Conservation (phyloP, 2,113 vertebrate genomes). For the Austrofundulus limnaeus region DNA sequence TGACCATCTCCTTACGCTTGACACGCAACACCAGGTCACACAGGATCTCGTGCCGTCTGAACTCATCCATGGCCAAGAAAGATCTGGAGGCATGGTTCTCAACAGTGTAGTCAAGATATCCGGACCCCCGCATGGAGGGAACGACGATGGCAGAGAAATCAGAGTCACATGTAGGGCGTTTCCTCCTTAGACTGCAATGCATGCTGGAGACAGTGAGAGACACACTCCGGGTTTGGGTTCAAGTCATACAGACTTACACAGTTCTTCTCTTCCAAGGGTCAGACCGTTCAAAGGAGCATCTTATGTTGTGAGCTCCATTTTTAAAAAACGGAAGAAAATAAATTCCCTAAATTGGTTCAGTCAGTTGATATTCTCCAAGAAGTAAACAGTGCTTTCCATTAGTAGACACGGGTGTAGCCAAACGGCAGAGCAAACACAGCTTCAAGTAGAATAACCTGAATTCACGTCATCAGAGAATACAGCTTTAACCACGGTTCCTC, state of each 20-base stretch:
- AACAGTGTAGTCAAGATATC: conserved; percentile 82
- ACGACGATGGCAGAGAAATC: conserved; percentile 79
- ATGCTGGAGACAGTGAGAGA: conserved; percentile 61
- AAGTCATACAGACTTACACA: conserved; percentile 13
- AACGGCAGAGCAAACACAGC: conserved; percentile 5
- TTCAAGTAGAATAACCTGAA: conserved; percentile 9
- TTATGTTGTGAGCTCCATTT: conserved; percentile 38
- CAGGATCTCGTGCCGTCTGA: conserved; percentile 76
- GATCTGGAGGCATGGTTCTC: conserved; percentile 77
- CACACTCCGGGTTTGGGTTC: background rate
- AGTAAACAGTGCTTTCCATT: background rate
- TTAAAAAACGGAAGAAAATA: background rate
- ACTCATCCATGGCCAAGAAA: conserved; percentile 79
- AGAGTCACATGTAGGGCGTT: conserved; percentile 57
- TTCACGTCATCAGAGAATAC: conserved; percentile 31
- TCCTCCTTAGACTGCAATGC: conserved; percentile 77
- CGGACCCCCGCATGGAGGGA: conserved; percentile 80
- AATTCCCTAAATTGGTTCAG: conserved; percentile 18
- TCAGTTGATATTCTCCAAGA: background rate
- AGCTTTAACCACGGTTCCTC: conserved; percentile 29
- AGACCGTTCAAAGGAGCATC: background rate
- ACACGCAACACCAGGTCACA: conserved; percentile 83
- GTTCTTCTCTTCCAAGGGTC: no score
- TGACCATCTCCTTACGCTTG: conserved; percentile 72
- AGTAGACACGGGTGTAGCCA: conserved; percentile 10